These are phyloP conservation scores for Tadarida brasiliensis DNA, from an alignment of 2,797 vertebrate genomes.

Conservation along the genomic window DNA sequence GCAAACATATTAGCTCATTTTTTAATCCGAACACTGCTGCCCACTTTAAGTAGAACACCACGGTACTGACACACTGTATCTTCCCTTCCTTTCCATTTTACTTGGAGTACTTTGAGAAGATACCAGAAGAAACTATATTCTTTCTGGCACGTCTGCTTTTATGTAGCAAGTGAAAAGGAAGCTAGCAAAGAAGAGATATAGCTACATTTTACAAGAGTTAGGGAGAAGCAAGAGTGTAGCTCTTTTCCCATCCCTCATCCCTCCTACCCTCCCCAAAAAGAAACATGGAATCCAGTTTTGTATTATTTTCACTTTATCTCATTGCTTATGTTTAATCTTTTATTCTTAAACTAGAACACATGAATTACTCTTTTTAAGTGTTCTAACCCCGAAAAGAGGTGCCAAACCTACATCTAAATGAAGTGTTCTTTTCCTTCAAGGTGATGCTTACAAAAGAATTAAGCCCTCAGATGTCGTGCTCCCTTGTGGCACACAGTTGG, in stretches of 20 bases:
- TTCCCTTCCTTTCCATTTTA: not conserved
- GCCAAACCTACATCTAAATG: constrained; percentile 7
- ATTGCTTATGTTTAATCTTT: constrained; percentile 13
- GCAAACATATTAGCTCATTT: not conserved
- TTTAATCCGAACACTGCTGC: not conserved
- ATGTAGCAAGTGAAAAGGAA: constrained; percentile 31
- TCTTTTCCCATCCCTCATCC: not conserved
- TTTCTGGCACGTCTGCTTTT: constrained; percentile 11
- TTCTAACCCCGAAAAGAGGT: constrained; percentile 20
- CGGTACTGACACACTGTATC: not conserved
- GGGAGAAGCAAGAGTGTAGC: constrained; percentile 40
- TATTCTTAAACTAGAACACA: not conserved
- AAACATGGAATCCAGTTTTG: constrained; percentile 43
- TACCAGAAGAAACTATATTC: not conserved
- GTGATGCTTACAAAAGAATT: constrained; percentile 53
- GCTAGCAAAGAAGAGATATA: not conserved
- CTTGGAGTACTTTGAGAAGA: not conserved
- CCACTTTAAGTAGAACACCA: not conserved
- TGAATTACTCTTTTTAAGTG: constrained; percentile 46
- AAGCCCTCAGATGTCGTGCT: constrained; percentile 40
- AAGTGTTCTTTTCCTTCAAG: constrained; percentile 56
- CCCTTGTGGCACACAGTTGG: constrained; percentile 50
- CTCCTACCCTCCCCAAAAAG: not conserved
- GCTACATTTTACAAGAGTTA: not conserved
- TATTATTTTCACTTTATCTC: constrained; percentile 31